phyloP scores from a whole-genome alignment of 1,140 invertebrate species.

The Gerris buenoi region DNA sequence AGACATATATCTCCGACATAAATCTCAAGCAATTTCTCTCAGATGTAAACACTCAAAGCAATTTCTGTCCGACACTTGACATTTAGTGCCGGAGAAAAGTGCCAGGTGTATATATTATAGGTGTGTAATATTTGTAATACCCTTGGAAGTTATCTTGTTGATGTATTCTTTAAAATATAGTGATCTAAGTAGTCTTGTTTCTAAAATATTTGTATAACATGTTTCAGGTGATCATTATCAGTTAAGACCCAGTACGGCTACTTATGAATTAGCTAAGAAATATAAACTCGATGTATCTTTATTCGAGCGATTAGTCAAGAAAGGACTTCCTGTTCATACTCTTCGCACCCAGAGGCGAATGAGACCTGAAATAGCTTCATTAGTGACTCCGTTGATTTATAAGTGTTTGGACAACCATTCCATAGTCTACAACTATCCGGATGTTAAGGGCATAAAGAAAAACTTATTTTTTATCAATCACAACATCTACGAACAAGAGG shows the following conservation, averaged over 20 bases:
- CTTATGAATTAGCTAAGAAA: not conserved
- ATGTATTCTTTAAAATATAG: too few species aligned
- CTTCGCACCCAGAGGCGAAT: slow-evolving; percentile 48
- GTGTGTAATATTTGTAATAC: too few species aligned
- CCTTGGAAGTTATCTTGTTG: too few species aligned
- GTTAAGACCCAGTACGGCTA: not conserved
- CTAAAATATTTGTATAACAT: too few species aligned
- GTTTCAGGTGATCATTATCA: not conserved
- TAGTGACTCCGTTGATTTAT: slow-evolving; percentile 47
- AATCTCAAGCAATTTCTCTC: too few species aligned
- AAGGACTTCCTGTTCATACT: slow-evolving; percentile 35
- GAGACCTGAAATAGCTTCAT: slow-evolving; percentile 43
- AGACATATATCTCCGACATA: too few species aligned
- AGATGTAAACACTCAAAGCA: too few species aligned
- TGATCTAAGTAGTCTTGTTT: too few species aligned
- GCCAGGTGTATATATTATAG: too few species aligned
- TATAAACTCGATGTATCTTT: slow-evolving; percentile 45
- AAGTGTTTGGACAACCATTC: slow-evolving; percentile 36
- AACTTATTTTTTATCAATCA: slow-evolving; percentile 49
- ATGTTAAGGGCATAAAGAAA: slow-evolving; percentile 34
- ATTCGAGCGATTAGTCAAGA: slow-evolving; percentile 52
- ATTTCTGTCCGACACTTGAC: too few species aligned
- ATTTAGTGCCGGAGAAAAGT: too few species aligned
- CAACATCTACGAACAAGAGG: slow-evolving; percentile 16
- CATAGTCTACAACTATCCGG: slow-evolving; percentile 34